phyloP scores from a whole-genome alignment of 2,797 vertebrate genomes.

The Salarias fasciatus region DNA sequence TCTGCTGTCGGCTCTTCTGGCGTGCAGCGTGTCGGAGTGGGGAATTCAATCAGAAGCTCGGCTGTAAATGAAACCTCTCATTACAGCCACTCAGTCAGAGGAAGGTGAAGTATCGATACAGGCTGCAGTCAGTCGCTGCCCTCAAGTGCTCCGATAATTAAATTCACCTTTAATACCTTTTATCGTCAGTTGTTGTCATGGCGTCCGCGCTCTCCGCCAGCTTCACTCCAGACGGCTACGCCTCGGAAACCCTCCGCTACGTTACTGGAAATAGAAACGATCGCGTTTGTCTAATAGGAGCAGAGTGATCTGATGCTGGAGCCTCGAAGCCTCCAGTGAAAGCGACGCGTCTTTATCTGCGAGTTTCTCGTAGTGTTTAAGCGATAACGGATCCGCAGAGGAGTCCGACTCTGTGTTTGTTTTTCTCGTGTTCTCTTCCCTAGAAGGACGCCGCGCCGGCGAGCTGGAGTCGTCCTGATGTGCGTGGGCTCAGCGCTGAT shows the following conservation, averaged over 20 bases:
- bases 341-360: neutral
- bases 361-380: too few species aligned
- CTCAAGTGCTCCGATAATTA: constrained; percentile 55
- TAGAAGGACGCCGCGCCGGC: constrained; percentile 5
- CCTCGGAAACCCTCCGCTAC: constrained; percentile 21
- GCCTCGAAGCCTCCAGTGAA: neutral
- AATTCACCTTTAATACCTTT: constrained; percentile 59
- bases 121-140: constrained; percentile 23
- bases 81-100: constrained; percentile 49
- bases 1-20: constrained; percentile 8
- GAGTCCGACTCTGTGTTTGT: neutral
- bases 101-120: constrained; percentile 41
- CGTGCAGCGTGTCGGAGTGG: constrained; percentile 15
- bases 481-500: constrained; percentile 41
- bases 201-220: constrained; percentile 24
- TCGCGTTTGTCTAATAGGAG: constrained; percentile 26
- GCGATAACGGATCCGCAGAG: neutral
- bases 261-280: constrained; percentile 40
- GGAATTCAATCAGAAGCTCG: constrained; percentile 45
- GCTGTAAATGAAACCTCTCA: constrained; percentile 58
- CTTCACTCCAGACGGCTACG: constrained; percentile 42
- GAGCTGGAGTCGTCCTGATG: constrained; percentile 25
- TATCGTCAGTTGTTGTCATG: constrained; percentile 52
- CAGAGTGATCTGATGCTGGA: neutral
- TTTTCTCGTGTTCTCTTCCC: constrained; percentile 6